Conservation (phyloP, 92 coral and sea anemone species). For the Virgularia gustaviana region DNA sequence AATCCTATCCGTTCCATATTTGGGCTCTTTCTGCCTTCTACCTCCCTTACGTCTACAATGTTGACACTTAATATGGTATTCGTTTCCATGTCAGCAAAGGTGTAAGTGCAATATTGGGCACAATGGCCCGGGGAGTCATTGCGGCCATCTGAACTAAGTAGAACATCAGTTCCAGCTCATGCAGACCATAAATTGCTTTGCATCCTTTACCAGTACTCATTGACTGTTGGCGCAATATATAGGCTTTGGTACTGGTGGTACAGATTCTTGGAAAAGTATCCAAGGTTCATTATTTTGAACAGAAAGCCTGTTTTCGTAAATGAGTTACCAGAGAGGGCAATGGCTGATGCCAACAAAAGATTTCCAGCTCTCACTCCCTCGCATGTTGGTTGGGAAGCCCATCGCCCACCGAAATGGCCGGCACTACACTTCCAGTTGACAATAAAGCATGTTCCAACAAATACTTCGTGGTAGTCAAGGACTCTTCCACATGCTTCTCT, state of each 20-base stretch:
- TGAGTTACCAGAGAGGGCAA: conserved; percentile 44
- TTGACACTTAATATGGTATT: too few relatives aligned
- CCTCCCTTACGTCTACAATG: too few relatives aligned
- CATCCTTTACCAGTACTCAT: too few relatives aligned
- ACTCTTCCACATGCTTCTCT: conserved; percentile 2
- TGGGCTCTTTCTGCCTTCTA: too few relatives aligned
- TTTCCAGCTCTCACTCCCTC: conserved; percentile 16
- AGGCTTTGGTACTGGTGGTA: conserved; percentile 38
- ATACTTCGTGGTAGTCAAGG: neutral
- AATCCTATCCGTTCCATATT: too few relatives aligned
- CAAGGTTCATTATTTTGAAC: conserved; percentile 27
- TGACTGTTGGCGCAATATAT: conserved; percentile 43
- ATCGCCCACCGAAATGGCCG: conserved; percentile 35
- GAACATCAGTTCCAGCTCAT: too few relatives aligned
- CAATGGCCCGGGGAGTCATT: too few relatives aligned
- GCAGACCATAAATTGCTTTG: too few relatives aligned
- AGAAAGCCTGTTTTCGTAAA: conserved; percentile 41
- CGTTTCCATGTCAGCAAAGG: too few relatives aligned
- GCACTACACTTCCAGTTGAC: conserved; percentile 36
- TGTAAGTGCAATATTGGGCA: too few relatives aligned
- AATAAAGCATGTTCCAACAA: conserved; percentile 23
- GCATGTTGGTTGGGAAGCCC: conserved; percentile 44
- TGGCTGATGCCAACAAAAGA: conserved; percentile 31
- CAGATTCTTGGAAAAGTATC: conserved; percentile 23
- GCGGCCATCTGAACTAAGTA: too few relatives aligned